Conservation (phyloP, 2,113 vertebrate species). For the Serilophus lunatus region DNA sequence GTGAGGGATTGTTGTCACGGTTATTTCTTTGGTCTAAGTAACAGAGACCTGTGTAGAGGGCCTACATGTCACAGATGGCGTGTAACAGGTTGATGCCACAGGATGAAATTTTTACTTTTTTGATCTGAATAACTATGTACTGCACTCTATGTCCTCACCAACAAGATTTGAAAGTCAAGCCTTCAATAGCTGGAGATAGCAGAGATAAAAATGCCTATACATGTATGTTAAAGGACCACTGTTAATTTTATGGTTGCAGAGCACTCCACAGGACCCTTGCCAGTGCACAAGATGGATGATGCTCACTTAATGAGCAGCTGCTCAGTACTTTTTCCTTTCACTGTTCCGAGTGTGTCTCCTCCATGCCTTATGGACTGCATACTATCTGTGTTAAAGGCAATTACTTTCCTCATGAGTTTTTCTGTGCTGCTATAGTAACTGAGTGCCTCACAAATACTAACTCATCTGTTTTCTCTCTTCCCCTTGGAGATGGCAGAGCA, state of each 20-base stretch:
- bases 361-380: neutral
- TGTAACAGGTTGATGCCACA: neutral
- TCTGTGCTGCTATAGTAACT: conserved; percentile 49
- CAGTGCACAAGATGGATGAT: neutral
- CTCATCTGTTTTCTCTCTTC: neutral
- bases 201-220: neutral
- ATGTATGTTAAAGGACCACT: neutral
- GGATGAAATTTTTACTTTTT: neutral
- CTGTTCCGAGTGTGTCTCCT: neutral
- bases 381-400: neutral
- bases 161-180: neutral
- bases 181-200: neutral
- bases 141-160: neutral
- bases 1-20: neutral
- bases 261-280: neutral
- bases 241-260: neutral
- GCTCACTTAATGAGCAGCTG: conserved; percentile 25
- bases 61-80: neutral
- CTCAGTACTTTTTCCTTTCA: neutral
- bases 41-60: neutral
- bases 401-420: conserved; percentile 37
- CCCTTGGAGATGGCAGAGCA: neutral
- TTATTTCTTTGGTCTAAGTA: neutral
- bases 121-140: neutral
- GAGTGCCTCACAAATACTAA: conserved; percentile 8